These are phyloP conservation scores for Scytalopus superciliaris DNA, from an alignment of 2,113 vertebrate genomes.

Conservation along the genomic window DNA sequence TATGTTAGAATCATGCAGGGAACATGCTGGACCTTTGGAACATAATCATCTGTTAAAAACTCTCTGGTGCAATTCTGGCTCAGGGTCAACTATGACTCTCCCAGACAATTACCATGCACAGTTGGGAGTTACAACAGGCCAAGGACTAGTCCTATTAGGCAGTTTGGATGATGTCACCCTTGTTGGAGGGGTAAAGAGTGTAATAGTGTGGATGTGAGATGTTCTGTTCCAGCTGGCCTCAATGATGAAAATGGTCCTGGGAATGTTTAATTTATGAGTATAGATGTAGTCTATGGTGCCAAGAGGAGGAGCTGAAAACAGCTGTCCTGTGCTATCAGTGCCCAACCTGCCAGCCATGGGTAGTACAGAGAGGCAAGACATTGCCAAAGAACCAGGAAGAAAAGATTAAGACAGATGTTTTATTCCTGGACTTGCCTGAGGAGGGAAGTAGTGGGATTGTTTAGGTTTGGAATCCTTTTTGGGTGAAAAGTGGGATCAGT, in stretches of 20 bases:
- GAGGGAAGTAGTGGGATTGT: background rate
- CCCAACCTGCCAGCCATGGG: background rate
- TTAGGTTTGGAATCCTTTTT: background rate
- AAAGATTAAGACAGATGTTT: background rate
- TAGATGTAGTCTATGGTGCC: background rate
- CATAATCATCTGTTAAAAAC: background rate
- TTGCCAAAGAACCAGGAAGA: background rate
- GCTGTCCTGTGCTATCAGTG: background rate
- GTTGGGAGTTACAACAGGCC: background rate
- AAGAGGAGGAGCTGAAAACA: conserved; percentile 23
- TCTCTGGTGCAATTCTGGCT: background rate
- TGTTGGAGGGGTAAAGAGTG: background rate
- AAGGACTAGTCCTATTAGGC: background rate
- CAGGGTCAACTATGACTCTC: background rate
- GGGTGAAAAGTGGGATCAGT: background rate
- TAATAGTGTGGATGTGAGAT: background rate
- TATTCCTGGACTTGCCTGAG: background rate
- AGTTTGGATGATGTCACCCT: conserved; percentile 1
- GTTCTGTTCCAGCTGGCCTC: conserved; percentile 33
- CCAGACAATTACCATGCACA: background rate
- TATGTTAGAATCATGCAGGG: background rate
- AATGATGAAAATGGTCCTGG: background rate
- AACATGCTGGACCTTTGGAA: background rate
- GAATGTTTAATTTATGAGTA: conserved; percentile 51
- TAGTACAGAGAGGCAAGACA: background rate